Evolutionary conservation across 2,888 invertebrate genomes (phyloP).

Genomic region (Mesodorylaimus sp.): DNA sequence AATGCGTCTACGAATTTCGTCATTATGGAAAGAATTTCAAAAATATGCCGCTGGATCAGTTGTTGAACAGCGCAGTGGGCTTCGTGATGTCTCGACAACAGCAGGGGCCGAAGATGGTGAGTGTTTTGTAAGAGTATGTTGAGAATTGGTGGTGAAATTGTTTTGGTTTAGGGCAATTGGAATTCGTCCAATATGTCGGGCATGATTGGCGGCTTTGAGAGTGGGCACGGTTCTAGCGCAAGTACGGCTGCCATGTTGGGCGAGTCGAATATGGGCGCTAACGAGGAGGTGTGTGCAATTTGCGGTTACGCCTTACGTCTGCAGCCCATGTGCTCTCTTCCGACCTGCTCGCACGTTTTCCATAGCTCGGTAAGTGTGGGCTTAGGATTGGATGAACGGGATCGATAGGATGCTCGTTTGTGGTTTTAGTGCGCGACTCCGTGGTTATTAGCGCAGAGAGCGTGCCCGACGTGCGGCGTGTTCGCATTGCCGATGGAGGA

Average conservation of each 20-base stretch:
- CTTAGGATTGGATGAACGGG: neutral
- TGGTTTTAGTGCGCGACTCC: conserved; percentile 9
- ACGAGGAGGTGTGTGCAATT: neutral
- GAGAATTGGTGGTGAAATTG: neutral
- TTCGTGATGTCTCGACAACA: neutral
- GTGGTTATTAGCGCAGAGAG: conserved; percentile 4
- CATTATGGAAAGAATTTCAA: conserved; percentile 6
- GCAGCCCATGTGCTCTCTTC: neutral
- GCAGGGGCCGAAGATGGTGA: neutral
- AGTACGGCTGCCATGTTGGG: too few relatives aligned
- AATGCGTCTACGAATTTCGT: conserved; percentile 8
- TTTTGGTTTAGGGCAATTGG: neutral
- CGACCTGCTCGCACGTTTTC: conserved; percentile 10
- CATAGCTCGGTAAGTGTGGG: conserved; percentile 7
- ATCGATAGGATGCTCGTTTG: neutral
- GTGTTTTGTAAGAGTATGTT: neutral
- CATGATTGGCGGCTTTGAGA: neutral
- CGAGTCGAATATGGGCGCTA: too few relatives aligned
- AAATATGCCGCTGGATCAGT: conserved; percentile 7
- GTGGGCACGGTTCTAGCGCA: neutral
- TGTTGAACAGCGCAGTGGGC: conserved; percentile 2
- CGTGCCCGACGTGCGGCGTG: conserved; percentile 8
- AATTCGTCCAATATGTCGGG: neutral
- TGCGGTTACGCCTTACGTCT: neutral
- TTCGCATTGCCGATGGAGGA: conserved; percentile 10